Evolutionary conservation across 2,113 vertebrate species (phyloP).

Genomic region (Pagrus major): DNA sequence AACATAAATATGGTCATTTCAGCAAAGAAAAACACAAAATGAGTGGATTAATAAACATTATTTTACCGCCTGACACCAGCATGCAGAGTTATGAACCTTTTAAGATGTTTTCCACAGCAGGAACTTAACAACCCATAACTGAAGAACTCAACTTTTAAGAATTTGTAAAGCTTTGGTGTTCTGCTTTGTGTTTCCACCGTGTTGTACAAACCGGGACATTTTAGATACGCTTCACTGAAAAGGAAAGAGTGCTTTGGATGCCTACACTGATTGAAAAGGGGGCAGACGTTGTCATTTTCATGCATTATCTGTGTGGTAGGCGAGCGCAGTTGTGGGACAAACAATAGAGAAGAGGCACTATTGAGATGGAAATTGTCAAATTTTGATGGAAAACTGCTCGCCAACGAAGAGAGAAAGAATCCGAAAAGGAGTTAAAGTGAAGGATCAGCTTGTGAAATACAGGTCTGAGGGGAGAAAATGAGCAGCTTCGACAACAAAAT

Average conservation of each 20-base stretch:
- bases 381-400: background rate
- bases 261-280: background rate
- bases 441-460: background rate
- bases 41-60: conserved; percentile 43
- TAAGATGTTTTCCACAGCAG: conserved; percentile 49
- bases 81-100: conserved; percentile 41
- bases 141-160: background rate
- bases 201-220: background rate
- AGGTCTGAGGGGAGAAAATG: background rate
- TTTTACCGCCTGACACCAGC: conserved; percentile 24
- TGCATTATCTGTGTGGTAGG: background rate
- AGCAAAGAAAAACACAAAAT: conserved; percentile 35
- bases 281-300: background rate
- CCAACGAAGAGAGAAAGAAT: background rate
- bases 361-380: background rate
- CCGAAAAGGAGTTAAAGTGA: background rate
- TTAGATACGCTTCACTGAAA: background rate
- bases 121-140: conserved; percentile 25
- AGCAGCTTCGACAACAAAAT: background rate
- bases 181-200: conserved; percentile 19
- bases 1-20: conserved; percentile 40
- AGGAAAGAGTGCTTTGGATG: background rate
- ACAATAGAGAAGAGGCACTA: background rate
- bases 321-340: background rate
- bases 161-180: background rate